Evolutionary conservation across 2,888 invertebrate species (phyloP).

Genomic region (Lysandra bellargus): DNA sequence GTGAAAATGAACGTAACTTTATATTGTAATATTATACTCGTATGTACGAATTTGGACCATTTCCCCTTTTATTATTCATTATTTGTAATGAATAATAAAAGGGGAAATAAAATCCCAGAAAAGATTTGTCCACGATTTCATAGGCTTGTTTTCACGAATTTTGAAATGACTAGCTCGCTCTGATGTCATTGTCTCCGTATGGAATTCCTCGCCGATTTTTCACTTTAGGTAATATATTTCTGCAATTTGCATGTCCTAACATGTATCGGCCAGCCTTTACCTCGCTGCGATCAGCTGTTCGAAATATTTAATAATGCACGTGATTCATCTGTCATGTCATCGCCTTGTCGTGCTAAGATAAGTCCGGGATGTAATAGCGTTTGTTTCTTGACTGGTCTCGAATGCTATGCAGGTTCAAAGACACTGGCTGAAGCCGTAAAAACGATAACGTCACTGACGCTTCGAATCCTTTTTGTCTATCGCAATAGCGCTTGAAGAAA

Average conservation of each 20-base stretch:
- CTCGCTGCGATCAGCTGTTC: slow-evolving; percentile 62
- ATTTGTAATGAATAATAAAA: too few relatives aligned
- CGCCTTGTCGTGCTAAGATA: slow-evolving; percentile 51
- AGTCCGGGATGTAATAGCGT: slow-evolving; percentile 52
- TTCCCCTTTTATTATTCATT: not conserved
- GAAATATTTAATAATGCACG: slow-evolving; percentile 59
- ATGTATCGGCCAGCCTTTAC: slow-evolving; percentile 57
- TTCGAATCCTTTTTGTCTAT: not conserved
- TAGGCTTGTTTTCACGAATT: slow-evolving; percentile 29
- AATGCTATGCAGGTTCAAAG: slow-evolving; percentile 49
- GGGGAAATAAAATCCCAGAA: not conserved
- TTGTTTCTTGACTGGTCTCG: slow-evolving; percentile 54
- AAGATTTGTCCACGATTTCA: not conserved
- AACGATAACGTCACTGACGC: slow-evolving; percentile 8
- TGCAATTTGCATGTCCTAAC: slow-evolving; percentile 57
- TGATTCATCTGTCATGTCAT: slow-evolving; percentile 73
- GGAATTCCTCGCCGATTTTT: slow-evolving; percentile 44
- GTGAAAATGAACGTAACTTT: too few relatives aligned
- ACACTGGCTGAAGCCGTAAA: not conserved
- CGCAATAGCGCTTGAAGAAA: not conserved
- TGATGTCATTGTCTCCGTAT: slow-evolving; percentile 59
- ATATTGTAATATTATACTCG: too few relatives aligned
- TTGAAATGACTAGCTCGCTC: slow-evolving; percentile 48
- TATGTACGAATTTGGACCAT: not conserved
- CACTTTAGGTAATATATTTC: slow-evolving; percentile 38